Evolutionary conservation across 30 jellyfish, hydroid and myxozoan species (phyloP), one percentile per base, ranked within the genome.

Genomic region (Turritopsis rubra): DNA sequence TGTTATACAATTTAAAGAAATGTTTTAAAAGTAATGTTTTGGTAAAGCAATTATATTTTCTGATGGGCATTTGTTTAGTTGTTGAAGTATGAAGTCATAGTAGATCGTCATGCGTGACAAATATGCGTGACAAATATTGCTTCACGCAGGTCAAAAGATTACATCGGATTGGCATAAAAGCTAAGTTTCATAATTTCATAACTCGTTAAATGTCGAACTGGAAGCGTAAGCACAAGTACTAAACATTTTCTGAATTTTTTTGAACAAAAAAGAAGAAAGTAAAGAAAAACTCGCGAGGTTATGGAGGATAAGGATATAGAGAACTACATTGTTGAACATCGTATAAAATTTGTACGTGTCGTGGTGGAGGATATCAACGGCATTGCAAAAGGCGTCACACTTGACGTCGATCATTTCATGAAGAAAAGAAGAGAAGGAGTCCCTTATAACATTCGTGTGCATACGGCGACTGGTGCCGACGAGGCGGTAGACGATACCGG

Each of bases 321-420:
- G 13, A 41, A 41, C 13, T 41, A 41, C 60, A 41, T 41, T 41
- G 60, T 41, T 5, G 60, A 41, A 41, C 60, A 41, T 3, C 60
- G 60, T 41, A 52, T 79, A 9, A 29, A 53, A 17, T 79, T 23
- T 79, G 80, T 79, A 9, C 79, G 85, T 20, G 80, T 79, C 25
- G 85, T 25, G 54, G 25, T 41, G 18, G 79, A 23, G 25, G 85
- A 79, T 79, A 0, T 79, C 0, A 31, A 79, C 54, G 85, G 85
- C 16, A 21, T 79, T 20, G 8, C 85, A 26, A 31, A 78, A 79
- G 85, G 85, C 16, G 26, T 79, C 18, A 31, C 65, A 23, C 80
- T 79, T 20, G 25, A 79, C 54, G 29, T 22, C 18, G 85, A 79
- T 29, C 65, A 79, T 21, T 79, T 23, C 54, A 53, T 23, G 1